phyloP scores from a whole-genome alignment of 1,140 invertebrate genomes.

The Ceratoteleas bidentatus region DNA sequence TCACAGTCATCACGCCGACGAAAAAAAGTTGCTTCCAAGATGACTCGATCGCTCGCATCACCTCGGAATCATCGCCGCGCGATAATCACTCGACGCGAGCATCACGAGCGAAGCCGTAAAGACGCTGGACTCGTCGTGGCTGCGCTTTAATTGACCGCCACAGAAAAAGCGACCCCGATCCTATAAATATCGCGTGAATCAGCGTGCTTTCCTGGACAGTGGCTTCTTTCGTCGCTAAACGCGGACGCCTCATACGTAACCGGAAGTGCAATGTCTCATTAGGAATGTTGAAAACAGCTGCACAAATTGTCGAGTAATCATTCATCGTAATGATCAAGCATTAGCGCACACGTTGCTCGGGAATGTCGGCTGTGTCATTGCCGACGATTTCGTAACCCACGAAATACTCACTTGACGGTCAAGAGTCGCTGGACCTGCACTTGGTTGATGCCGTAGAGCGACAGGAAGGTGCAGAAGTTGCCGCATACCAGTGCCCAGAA shows the following conservation, averaged over 20 bases:
- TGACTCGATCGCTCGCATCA: too few relatives aligned
- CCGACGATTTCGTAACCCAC: slow-evolving; percentile 14
- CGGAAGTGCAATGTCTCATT: slow-evolving; percentile 61
- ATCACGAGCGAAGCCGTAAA: not conserved
- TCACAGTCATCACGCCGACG: not conserved
- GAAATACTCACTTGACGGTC: slow-evolving; percentile 74
- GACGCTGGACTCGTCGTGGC: not conserved
- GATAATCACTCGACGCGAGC: too few relatives aligned
- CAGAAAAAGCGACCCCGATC: slow-evolving; percentile 14
- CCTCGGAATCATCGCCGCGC: too few relatives aligned
- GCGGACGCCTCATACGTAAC: slow-evolving; percentile 26
- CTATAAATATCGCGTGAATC: slow-evolving; percentile 42
- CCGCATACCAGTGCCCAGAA: slow-evolving; percentile 88
- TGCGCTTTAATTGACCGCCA: slow-evolving; percentile 21
- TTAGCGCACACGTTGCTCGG: slow-evolving; percentile 12
- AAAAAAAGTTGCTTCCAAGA: not conserved
- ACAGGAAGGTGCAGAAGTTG: slow-evolving; percentile 87
- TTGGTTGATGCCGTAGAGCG: slow-evolving; percentile 92
- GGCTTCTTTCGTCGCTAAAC: slow-evolving; percentile 33
- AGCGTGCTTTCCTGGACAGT: slow-evolving; percentile 32
- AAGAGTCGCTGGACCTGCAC: slow-evolving; percentile 78
- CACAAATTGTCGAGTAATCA: slow-evolving; percentile 44
- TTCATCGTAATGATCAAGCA: slow-evolving; percentile 25
- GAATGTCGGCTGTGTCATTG: not conserved
- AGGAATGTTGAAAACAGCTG: slow-evolving; percentile 49